Conservation (phyloP, 1,140 invertebrate species). For the Platorchestia sp. region DNA sequence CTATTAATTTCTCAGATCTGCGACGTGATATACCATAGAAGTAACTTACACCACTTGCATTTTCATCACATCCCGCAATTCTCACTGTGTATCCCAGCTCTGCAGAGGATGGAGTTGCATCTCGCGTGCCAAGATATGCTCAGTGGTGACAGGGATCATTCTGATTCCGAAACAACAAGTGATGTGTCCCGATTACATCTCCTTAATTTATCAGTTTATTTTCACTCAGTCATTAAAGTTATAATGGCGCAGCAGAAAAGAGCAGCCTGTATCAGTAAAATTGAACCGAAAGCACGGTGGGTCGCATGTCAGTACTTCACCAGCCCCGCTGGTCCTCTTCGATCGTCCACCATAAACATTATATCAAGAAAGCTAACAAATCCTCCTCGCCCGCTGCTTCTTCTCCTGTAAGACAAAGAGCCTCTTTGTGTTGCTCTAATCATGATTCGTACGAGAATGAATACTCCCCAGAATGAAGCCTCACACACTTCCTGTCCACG, state of each 20-base stretch:
- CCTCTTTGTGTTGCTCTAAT: conserved; percentile 30
- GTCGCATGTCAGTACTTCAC: not conserved
- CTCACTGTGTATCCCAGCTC: no score
- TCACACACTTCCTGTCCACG: not conserved
- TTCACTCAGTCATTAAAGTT: not conserved
- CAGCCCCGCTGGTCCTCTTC: not conserved
- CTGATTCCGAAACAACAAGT: not conserved
- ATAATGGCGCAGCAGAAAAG: not conserved
- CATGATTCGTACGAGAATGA: conserved; percentile 40
- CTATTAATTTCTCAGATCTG: no score
- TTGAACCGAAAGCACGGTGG: not conserved
- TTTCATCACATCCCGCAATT: no score
- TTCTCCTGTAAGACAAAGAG: conserved; percentile 48
- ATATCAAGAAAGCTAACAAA: conserved; percentile 28
- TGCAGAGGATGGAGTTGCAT: no score
- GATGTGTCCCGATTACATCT: not conserved
- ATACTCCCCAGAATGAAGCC: conserved; percentile 6
- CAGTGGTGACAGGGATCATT: no score
- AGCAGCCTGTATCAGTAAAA: not conserved
- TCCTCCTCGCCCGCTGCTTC: conserved; percentile 28
- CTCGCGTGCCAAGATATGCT: no score
- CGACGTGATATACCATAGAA: no score
- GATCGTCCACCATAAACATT: conserved; percentile 3
- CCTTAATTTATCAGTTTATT: not conserved
- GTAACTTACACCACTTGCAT: no score